Evolutionary conservation across 2,113 vertebrate species (phyloP), one percentile per base, ranked within the genome.

Genomic region (Morone chrysops): DNA sequence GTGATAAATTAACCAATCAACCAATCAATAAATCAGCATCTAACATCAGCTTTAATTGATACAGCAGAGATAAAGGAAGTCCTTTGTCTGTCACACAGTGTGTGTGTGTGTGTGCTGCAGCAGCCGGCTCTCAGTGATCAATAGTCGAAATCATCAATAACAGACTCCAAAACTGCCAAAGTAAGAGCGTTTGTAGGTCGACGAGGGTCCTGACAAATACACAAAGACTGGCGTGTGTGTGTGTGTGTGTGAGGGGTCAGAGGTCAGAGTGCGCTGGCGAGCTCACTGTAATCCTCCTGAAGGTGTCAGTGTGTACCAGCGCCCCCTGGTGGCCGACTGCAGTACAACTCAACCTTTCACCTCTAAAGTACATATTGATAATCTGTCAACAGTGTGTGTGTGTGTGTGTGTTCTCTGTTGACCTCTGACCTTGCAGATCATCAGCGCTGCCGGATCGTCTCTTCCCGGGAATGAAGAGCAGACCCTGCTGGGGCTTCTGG

Each of bases 401-500:
- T 50, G 47, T 18, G 65, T 67, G 45, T 67, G 22, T 36, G 43
- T 31, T 25, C 8, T 22, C 20, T 1, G 50, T 41, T 76, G 83
- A 80, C 65, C 57, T 86, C 87, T 91, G 75, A 94, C 91, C 90
- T 90, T 40, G 82, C 51, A 90, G 75, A 62, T 91, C 82, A 5
- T 88, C 87, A 4, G 85, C 70, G 18, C 85, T 86, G 72, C 87
- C 75, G 0, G 77, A 76, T 5, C 53, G 69, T 20, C 60, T 73
- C 16, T 84, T 91, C 0, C 82, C 87, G 0, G 88, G 85, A 57
- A 92, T 71, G 82, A 93, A 93, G 31, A 78, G 36, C 50, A 88
- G 68, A 9, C 87, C 80, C 43, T 90, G 91, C 78, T 87, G 90
- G 45, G 91, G 78, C 78, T 93, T 93, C 81, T 93, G 92, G 92